Percentiles rank a stretch among this genome's conserved stretches.
phyloP scores from a whole-genome alignment of 2,888 invertebrate species.

The Dinocampus coccinellae region DNA sequence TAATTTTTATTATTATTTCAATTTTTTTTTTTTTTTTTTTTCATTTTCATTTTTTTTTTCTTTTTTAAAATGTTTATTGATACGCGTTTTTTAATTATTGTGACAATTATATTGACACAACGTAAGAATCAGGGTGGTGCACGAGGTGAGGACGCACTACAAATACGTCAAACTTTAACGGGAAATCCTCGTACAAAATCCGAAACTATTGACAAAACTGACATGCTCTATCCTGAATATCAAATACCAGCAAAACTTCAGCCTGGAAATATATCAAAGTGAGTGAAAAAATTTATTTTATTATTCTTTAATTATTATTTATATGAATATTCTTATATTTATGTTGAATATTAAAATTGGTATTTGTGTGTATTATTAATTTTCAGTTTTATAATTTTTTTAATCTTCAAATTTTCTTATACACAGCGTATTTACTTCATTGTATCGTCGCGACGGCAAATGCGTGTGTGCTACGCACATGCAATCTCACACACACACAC shows the following conservation, averaged over 20 bases:
- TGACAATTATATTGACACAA: constrained; percentile 35
- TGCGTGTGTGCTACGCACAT: too few species aligned
- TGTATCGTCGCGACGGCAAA: too few species aligned
- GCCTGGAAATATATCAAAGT: constrained; percentile 65
- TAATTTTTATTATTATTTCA: too few species aligned
- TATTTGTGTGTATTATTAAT: too few species aligned
- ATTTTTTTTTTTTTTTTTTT: neutral
- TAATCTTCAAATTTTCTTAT: too few species aligned
- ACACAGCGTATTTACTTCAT: too few species aligned
- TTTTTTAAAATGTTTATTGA: constrained; percentile 36
- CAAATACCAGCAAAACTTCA: constrained; percentile 64
- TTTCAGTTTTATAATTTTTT: too few species aligned
- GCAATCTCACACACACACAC: neutral
- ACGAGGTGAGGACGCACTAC: constrained; percentile 43
- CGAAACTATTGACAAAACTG: constrained; percentile 64
- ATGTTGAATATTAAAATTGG: too few species aligned
- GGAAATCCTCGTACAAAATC: constrained; percentile 54
- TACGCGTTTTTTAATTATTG: constrained; percentile 28
- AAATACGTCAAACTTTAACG: constrained; percentile 22
- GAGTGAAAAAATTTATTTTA: constrained; percentile 47
- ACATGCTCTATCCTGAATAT: constrained; percentile 66
- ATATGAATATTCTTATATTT: neutral
- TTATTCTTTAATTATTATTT: neutral
- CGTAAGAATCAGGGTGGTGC: constrained; percentile 41
- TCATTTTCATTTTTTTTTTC: neutral